These are phyloP conservation scores for Egretta garzetta DNA, from an alignment of 2,113 vertebrate genomes.

Conservation along the genomic window DNA sequence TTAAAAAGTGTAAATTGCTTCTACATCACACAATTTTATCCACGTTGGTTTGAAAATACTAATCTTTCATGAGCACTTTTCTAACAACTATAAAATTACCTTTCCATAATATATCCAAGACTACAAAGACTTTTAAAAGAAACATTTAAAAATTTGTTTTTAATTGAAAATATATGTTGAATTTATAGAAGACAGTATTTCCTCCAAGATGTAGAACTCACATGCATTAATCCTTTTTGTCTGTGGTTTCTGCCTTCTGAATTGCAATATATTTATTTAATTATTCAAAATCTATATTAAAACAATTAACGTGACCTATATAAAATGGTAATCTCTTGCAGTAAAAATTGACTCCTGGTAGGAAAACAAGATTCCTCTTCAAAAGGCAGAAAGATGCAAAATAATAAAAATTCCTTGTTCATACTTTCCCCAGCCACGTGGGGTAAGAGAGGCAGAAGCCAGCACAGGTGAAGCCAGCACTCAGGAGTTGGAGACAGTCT, in stretches of 20 bases:
- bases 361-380: not conserved
- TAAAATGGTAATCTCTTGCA: not conserved
- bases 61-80: conserved; percentile 55
- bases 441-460: not conserved
- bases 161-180: conserved; percentile 12
- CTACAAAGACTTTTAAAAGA: conserved; percentile 31
- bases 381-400: not conserved
- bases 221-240: not conserved
- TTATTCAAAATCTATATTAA: not conserved
- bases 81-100: conserved; percentile 55
- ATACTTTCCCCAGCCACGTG: not conserved
- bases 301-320: not conserved
- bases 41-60: conserved; percentile 59
- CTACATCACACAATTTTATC: conserved; percentile 59
- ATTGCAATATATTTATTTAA: not conserved
- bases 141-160: conserved; percentile 17
- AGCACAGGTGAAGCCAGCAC: not conserved
- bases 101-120: conserved; percentile 22
- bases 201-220: not conserved
- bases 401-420: not conserved
- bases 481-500: accelerated
- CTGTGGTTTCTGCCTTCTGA: not conserved
- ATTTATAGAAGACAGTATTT: not conserved
- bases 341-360: not conserved
- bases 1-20: conserved; percentile 77